Evolutionary conservation across 2,113 vertebrate species (phyloP).

Genomic region (Aix galericulata): DNA sequence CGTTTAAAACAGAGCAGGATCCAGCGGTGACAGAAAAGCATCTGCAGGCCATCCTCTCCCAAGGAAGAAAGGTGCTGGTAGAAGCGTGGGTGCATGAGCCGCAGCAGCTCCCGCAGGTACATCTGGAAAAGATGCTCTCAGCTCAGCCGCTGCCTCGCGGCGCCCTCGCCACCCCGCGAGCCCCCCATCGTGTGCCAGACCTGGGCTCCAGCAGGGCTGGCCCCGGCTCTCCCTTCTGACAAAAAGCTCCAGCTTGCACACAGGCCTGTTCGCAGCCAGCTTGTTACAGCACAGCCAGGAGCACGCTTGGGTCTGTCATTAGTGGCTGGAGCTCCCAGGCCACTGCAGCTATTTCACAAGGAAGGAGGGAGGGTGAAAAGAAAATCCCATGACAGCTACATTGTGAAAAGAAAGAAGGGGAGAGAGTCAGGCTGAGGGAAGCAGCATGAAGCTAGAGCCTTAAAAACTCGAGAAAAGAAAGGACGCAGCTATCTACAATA

Average conservation of each 20-base stretch:
- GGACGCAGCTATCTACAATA: background rate
- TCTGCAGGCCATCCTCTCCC: conserved; percentile 95
- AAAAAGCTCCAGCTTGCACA: background rate
- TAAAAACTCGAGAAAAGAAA: background rate
- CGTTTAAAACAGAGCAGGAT: conserved; percentile 97
- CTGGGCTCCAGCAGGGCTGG: background rate
- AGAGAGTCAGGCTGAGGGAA: background rate
- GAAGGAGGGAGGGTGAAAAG: background rate
- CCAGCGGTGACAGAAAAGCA: conserved; percentile 99
- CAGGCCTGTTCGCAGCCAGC: background rate
- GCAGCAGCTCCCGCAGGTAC: conserved; percentile 93
- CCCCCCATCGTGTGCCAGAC: background rate
- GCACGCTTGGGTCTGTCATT: background rate
- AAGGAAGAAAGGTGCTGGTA: conserved; percentile 89
- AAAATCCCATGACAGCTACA: background rate
- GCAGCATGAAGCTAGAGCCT: background rate
- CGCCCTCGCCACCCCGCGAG: rapidly evolving
- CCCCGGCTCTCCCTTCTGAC: background rate
- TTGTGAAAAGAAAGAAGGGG: background rate
- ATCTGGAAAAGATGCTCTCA: conserved; percentile 71
- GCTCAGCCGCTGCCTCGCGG: background rate
- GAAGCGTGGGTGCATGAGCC: conserved; percentile 88
- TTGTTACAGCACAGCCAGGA: background rate
- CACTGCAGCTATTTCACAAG: background rate
- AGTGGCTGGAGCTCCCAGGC: background rate